These are phyloP conservation scores for Orbicella faveolata DNA, from an alignment of 64 coral and sea anemone species.

Conservation along the genomic window DNA sequence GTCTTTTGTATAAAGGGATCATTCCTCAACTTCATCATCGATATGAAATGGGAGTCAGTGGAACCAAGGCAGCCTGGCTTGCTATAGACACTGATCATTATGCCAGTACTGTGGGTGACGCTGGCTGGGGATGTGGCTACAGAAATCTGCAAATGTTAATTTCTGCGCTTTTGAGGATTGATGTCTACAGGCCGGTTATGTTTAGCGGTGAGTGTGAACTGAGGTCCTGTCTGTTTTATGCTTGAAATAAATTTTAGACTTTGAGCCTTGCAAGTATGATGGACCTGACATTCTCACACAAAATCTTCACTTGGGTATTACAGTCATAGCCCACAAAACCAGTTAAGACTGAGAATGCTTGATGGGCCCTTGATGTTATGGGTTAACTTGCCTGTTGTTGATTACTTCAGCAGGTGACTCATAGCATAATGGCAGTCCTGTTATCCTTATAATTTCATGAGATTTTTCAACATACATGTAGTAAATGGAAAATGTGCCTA, in stretches of 20 bases:
- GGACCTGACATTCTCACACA: too few species aligned
- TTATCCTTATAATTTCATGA: too few species aligned
- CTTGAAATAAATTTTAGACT: background rate
- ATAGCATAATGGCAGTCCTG: too few species aligned
- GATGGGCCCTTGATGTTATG: too few species aligned
- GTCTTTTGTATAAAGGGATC: slow-evolving; percentile 56
- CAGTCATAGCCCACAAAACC: too few species aligned
- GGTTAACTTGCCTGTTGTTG: too few species aligned
- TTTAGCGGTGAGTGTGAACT: slow-evolving; percentile 54
- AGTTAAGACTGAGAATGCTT: too few species aligned
- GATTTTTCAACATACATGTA: too few species aligned
- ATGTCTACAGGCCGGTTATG: slow-evolving; percentile 69
- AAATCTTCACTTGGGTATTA: too few species aligned
- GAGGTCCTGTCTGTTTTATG: background rate
- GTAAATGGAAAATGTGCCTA: background rate
- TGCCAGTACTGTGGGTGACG: slow-evolving; percentile 93
- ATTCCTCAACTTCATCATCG: slow-evolving; percentile 77
- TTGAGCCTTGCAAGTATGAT: background rate
- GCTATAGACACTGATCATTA: slow-evolving; percentile 89
- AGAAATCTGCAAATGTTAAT: slow-evolving; percentile 97
- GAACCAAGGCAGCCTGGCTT: slow-evolving; percentile 77
- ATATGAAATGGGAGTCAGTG: slow-evolving; percentile 85
- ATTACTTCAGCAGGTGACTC: too few species aligned
- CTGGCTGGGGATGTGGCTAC: slow-evolving; percentile 96
- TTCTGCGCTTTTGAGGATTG: slow-evolving; percentile 75